phyloP scores from a whole-genome alignment of 2,797 vertebrate species.

The Acanthornis magna region DNA sequence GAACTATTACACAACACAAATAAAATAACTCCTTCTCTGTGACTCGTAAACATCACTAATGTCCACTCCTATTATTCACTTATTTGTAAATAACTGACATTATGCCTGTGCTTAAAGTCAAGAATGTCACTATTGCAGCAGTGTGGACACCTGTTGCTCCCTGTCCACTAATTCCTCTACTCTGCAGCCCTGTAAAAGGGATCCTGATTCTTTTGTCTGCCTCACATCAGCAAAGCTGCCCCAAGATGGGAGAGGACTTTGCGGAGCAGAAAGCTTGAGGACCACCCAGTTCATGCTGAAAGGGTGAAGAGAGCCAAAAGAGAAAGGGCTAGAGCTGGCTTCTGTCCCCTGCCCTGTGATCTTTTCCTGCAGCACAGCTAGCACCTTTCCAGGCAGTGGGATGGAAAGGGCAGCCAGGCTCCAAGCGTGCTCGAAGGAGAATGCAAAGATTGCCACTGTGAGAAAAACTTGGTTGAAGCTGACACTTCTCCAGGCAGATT shows the following conservation, averaged over 20 bases:
- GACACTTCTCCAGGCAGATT: background rate
- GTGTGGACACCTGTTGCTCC: background rate
- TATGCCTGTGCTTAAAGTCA: background rate
- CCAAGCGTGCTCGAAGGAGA: background rate
- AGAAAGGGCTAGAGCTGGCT: background rate
- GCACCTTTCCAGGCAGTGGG: background rate
- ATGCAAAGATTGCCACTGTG: background rate
- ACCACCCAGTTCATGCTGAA: background rate
- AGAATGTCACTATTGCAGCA: background rate
- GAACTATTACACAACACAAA: conserved; percentile 24
- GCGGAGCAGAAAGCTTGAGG: background rate
- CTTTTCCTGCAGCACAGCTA: background rate
- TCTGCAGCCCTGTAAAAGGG: background rate
- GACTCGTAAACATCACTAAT: background rate
- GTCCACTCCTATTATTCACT: background rate
- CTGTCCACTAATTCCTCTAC: background rate
- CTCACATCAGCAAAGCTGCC: background rate
- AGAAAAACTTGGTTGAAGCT: background rate
- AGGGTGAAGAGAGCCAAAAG: background rate
- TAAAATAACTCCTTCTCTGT: conserved; percentile 12
- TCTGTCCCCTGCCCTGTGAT: background rate
- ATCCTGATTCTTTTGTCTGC: background rate
- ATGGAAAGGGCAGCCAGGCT: background rate
- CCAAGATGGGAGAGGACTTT: background rate
- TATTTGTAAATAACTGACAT: conserved; percentile 21